These are phyloP conservation scores for Drosophila quinaria DNA, from an alignment of 2,888 invertebrate species.

Conservation along the genomic window DNA sequence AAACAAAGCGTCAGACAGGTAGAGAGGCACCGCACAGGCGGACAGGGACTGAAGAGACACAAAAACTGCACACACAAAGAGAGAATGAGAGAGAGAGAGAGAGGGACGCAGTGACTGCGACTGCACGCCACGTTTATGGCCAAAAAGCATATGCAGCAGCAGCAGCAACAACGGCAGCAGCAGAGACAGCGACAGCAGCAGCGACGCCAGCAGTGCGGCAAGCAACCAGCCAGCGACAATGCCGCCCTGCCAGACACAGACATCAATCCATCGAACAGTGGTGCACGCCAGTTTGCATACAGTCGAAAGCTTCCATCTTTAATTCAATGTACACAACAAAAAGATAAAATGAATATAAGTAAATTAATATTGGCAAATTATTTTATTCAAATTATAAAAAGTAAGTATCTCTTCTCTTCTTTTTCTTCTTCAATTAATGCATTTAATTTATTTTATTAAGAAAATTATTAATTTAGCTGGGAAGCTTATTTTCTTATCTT, in stretches of 20 bases:
- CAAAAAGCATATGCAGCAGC: slow-evolving; percentile 67
- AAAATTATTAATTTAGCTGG: too few species aligned
- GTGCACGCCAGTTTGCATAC: neutral
- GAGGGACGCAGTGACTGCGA: slow-evolving; percentile 40
- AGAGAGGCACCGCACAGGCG: slow-evolving; percentile 41
- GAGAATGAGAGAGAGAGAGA: slow-evolving; percentile 9
- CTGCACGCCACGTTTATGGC: slow-evolving; percentile 64
- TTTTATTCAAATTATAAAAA: too few species aligned
- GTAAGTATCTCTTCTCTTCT: too few species aligned
- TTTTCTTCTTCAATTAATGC: too few species aligned
- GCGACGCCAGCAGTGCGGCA: slow-evolving; percentile 42
- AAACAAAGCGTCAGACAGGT: slow-evolving; percentile 75
- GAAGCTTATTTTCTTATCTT: too few species aligned
- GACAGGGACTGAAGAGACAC: slow-evolving; percentile 18
- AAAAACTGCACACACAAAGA: slow-evolving; percentile 18
- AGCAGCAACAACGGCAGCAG: slow-evolving; percentile 13
- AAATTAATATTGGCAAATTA: too few species aligned
- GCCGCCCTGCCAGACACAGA: slow-evolving; percentile 63
- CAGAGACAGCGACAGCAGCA: slow-evolving; percentile 23
- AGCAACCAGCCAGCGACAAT: slow-evolving; percentile 46
- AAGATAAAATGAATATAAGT: too few species aligned
- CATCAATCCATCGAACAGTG: slow-evolving; percentile 64
- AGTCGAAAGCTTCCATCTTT: slow-evolving; percentile 8
- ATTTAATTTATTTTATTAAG: too few species aligned
- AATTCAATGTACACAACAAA: too few species aligned